Base-by-base conservation (phyloP, 2,113 vertebrate genomes). In the Odocoileus virginianus region DNA sequence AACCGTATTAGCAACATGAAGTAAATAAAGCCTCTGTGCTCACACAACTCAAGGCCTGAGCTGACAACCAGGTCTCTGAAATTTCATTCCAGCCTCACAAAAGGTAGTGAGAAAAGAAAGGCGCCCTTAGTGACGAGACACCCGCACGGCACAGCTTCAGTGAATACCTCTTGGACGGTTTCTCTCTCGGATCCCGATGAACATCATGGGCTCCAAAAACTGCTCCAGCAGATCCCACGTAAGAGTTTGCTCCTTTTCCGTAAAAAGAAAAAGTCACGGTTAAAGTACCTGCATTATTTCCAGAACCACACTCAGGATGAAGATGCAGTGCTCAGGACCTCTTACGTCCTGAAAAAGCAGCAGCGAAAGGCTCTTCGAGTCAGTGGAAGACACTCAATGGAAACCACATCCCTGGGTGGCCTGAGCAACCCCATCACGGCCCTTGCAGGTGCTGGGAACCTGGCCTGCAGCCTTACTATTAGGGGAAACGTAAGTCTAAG, bases 161-260 rank as follows among this genome's bases (percentile, higher is more conserved):
- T 2, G 5, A 12, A 1, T 98, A 99, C 99, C 99, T 99, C 99
- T 99, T 99, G 0, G 99, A 95, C 98, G 98, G 99, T 94, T 99
- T 99, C 97, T 99, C 99, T 98, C 99, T 99, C 19, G 99, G 99
- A 97, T 99, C 99, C 60, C 99, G 99, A 98, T 98, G 99, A 95
- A 99, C 98, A 94, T 99, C 99, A 93, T 99, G 99, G 81, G 99
- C 97, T 96, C 99, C 99, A 98, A 98, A 98, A 98, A 99, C 98
- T 94, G 99, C 99, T 99, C 99, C 99, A 79, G 99, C 97, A 99
- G 99, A 99, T 99, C 99, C 99, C 99, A 98, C 98, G 98, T 99
- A 99, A 94, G 99, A 99, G 98, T 99, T 99, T 98, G 99, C 99
- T 99, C 99, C 99, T 99, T 99, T 98, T 96, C 90, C 95, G 45